A percentile compares a stretch with the other conserved stretches of the same genome.
These are phyloP conservation scores for Oncorhynchus gorbuscha DNA, from an alignment of 2,113 vertebrate species.

Conservation along the genomic window DNA sequence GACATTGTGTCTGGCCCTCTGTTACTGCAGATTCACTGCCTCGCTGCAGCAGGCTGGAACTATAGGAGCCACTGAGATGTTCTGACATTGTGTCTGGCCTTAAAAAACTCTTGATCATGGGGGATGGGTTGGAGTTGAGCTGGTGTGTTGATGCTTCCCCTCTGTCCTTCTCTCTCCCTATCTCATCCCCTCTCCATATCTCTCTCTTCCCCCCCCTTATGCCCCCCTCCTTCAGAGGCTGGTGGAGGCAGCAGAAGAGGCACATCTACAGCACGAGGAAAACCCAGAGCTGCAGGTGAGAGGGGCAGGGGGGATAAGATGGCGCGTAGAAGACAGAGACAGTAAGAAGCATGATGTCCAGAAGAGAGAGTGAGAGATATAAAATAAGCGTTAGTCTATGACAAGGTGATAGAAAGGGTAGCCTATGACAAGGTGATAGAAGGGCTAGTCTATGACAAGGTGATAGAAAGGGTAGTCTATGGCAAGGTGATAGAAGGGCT, in stretches of 20 bases:
- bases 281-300: slow-evolving; percentile 95
- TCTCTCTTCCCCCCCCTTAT: neutral
- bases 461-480: no score
- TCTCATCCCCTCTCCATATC: no score
- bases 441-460: no score
- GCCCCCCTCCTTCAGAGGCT: slow-evolving; percentile 76
- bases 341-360: neutral
- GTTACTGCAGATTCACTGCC: no score
- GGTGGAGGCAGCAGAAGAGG: slow-evolving; percentile 96
- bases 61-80: neutral
- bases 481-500: no score
- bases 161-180: neutral
- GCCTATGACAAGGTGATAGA: no score
- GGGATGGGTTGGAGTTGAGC: neutral
- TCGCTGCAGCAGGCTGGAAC: no score
- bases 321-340: neutral
- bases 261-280: slow-evolving; percentile 93
- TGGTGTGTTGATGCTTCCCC: neutral
- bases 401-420: no score
- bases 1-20: neutral
- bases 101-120: neutral
- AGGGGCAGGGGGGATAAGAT: neutral
- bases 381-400: neutral
- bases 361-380: slow-evolving; percentile 1
- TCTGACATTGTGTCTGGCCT: neutral